A percentile compares a stretch with the other conserved stretches of the same genome.
phyloP scores from a whole-genome alignment of 1,140 invertebrate genomes.

The Ganaspis sp. region DNA sequence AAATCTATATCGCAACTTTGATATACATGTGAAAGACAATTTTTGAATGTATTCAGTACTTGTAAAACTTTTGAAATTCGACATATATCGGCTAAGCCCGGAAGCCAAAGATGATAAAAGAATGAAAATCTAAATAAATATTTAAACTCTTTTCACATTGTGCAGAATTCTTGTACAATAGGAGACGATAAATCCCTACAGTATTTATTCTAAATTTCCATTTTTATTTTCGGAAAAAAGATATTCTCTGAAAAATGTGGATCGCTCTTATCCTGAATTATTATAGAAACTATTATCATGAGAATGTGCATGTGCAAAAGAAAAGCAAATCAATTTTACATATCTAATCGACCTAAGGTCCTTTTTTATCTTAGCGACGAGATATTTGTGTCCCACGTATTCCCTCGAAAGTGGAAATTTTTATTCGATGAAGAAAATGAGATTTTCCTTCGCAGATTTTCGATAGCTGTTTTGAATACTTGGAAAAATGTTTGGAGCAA shows the following conservation, averaged over 20 bases:
- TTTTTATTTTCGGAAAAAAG: not conserved
- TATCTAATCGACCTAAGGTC: slow-evolving; percentile 3
- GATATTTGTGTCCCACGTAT: not conserved
- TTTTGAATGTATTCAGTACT: no score
- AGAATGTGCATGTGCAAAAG: not conserved
- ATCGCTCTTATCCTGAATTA: not conserved
- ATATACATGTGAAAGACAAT: no score
- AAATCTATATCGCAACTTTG: no score
- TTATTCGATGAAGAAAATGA: not conserved
- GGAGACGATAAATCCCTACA: not conserved
- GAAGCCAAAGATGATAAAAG: slow-evolving; percentile 15
- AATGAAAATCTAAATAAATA: not conserved
- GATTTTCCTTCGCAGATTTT: not conserved
- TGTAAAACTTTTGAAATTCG: not conserved
- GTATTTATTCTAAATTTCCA: not conserved
- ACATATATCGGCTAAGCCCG: not conserved
- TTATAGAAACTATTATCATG: slow-evolving; percentile 2
- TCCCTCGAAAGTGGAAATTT: not conserved
- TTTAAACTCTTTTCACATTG: not conserved
- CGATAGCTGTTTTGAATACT: not conserved
- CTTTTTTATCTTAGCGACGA: not conserved
- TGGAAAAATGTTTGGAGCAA: not conserved
- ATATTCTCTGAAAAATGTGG: not conserved
- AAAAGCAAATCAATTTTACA: not conserved
- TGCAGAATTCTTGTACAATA: no score